Base-by-base conservation (phyloP, 2,888 invertebrate species). In the Apamea anceps region DNA sequence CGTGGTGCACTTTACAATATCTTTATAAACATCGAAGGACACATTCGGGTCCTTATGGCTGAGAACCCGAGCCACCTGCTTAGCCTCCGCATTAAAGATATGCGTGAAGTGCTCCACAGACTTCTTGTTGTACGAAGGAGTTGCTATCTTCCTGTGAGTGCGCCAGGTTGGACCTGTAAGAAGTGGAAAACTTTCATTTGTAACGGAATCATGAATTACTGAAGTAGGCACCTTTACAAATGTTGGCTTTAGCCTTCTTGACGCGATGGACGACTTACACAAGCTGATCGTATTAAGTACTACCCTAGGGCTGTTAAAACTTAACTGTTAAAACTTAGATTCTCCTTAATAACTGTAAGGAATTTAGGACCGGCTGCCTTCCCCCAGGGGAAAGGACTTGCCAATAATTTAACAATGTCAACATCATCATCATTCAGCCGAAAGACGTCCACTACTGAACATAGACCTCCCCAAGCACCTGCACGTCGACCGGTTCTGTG, bases 81-180 rank as follows among this genome's bases (percentile, higher is more conserved):
- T 85, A 0, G 93, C 92, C 75, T 96, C 95, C 7, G 37, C 75
- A 77, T 96, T 96, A 82, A 96, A 96, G 25, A 94, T 78, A 0
- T 80, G 70, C 0, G 89, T 68, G 86, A 91, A 96, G 18, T 91
- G 79, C 21, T 92, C 89, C 1, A 96, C 93, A 0, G 94, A 90
- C 74, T 92, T 94, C 88, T 96, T 96, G 85, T 93, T 96, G 90
- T 96, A 96, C 0, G 96, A 92, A 1, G 96, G 95, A 0, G 91
- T 95, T 0, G 92, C 95, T 68, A 95, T 93, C 87, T 96, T 96
- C 1, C 96, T 91, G 74, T 95, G 93, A 25, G 79, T 88, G 1
- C 96, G 93, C 96, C 96, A 96, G 0, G 90, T 90, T 37, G 93
- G 85, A 25, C 95, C 96, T 96, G 87, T 5, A 91, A 37, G 25